Evolutionary conservation across 2,797 vertebrate genomes (phyloP).

Genomic region (Phaenicophaeus curvirostris): DNA sequence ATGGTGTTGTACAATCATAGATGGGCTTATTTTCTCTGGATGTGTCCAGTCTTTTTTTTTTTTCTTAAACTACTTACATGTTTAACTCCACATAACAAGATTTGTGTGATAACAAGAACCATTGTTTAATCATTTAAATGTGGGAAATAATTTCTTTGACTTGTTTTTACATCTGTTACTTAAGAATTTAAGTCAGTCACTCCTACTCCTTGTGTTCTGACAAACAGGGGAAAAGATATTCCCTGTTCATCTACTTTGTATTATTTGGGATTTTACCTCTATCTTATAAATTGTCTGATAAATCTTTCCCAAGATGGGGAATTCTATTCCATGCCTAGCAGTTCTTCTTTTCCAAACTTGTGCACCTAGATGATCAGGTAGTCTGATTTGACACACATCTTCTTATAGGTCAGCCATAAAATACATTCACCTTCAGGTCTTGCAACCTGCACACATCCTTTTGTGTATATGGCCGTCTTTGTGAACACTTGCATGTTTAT

Average conservation of each 20-base stretch:
- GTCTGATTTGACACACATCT: neutral
- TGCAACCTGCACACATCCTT: neutral
- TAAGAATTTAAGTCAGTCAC: neutral
- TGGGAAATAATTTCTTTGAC: neutral
- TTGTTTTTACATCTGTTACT: neutral
- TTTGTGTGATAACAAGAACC: neutral
- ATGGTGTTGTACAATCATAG: rapidly evolving
- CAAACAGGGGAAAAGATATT: neutral
- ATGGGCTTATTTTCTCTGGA: neutral
- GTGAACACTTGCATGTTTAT: neutral
- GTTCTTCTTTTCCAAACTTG: neutral
- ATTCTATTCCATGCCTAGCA: neutral
- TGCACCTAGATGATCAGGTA: neutral
- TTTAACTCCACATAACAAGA: neutral
- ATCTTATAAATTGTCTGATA: neutral
- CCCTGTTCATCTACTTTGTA: neutral
- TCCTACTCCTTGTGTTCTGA: neutral
- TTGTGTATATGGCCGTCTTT: neutral
- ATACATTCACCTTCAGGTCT: neutral
- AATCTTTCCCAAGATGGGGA: neutral
- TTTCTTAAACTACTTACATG: neutral
- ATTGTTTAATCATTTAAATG: neutral
- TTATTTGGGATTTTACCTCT: neutral
- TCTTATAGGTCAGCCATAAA: neutral
- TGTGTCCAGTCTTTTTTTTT: neutral